Evolutionary conservation across 2,888 invertebrate species (phyloP).

Genomic region (Lochmaea capreae): DNA sequence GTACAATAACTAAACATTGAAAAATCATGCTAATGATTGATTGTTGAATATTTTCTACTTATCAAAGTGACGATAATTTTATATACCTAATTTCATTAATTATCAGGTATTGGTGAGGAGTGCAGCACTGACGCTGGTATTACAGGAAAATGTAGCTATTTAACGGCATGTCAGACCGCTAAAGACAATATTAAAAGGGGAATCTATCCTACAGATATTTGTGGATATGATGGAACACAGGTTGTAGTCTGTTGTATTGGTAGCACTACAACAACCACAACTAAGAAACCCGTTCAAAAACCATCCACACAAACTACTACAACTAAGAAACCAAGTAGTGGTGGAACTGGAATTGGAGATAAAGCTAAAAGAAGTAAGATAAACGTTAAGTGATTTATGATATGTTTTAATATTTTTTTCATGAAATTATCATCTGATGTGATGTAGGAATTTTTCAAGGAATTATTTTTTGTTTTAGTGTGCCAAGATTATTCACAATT

Average conservation of each 20-base stretch:
- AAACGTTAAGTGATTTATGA: background rate
- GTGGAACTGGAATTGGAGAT: constrained; percentile 37
- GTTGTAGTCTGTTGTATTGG: constrained; percentile 57
- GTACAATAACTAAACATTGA: too few species aligned
- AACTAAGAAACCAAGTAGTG: constrained; percentile 1
- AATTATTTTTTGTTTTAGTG: constrained; percentile 58
- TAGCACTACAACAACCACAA: constrained; percentile 16
- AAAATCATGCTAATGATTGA: too few species aligned
- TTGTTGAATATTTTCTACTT: too few species aligned
- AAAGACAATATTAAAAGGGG: constrained; percentile 46
- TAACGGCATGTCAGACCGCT: constrained; percentile 52
- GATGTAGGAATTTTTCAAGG: background rate
- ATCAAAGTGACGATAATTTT: too few species aligned
- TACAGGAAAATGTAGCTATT: constrained; percentile 50
- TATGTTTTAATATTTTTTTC: too few species aligned
- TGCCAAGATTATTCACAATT: constrained; percentile 65
- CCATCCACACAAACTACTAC: background rate
- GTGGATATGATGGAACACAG: constrained; percentile 54
- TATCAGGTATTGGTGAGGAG: constrained; percentile 35
- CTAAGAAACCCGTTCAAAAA: background rate
- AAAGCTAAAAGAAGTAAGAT: constrained; percentile 48
- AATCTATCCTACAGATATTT: constrained; percentile 50
- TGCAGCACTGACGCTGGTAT: constrained; percentile 29
- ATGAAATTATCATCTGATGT: too few species aligned
- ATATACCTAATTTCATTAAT: too few species aligned